These are phyloP conservation scores for Argyresthia albistria DNA, from an alignment of 2,888 invertebrate genomes.

Conservation along the genomic window DNA sequence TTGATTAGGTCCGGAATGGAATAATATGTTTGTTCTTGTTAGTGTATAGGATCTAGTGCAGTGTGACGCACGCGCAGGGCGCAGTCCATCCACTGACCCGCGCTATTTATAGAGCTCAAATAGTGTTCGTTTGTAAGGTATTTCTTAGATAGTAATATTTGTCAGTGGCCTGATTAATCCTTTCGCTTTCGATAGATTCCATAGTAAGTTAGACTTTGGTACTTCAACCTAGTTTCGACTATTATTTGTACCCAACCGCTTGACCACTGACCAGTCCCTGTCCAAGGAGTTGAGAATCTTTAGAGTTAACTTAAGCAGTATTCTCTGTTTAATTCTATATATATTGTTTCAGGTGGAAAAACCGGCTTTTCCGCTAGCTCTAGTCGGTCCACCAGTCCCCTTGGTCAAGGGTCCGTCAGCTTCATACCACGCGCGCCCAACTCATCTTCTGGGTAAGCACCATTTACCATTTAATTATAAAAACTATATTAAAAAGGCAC, in stretches of 20 bases:
- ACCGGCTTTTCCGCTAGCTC: slow-evolving; percentile 69
- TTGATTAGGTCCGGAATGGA: background rate
- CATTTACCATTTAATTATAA: background rate
- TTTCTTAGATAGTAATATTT: too few relatives aligned
- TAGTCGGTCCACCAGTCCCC: slow-evolving; percentile 73
- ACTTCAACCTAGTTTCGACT: too few relatives aligned
- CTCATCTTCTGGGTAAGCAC: slow-evolving; percentile 68
- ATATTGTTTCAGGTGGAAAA: slow-evolving; percentile 48
- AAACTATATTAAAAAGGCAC: too few relatives aligned
- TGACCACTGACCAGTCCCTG: too few relatives aligned
- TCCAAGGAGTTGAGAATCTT: too few relatives aligned
- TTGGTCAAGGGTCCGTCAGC: slow-evolving; percentile 59
- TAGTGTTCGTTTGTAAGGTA: too few relatives aligned
- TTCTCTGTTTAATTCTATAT: background rate
- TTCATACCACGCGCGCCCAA: slow-evolving; percentile 67
- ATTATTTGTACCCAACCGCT: too few relatives aligned
- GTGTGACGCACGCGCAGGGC: background rate
- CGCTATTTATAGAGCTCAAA: background rate
- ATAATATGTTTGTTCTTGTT: background rate
- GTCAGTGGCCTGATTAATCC: too few relatives aligned
- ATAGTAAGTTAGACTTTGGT: too few relatives aligned
- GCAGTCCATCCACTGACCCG: background rate
- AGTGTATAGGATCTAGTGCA: background rate
- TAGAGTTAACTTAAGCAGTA: too few relatives aligned
- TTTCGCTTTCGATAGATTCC: too few relatives aligned